These are phyloP conservation scores for Pelmatolapia mariae DNA, from an alignment of 2,113 vertebrate species.

Conservation along the genomic window DNA sequence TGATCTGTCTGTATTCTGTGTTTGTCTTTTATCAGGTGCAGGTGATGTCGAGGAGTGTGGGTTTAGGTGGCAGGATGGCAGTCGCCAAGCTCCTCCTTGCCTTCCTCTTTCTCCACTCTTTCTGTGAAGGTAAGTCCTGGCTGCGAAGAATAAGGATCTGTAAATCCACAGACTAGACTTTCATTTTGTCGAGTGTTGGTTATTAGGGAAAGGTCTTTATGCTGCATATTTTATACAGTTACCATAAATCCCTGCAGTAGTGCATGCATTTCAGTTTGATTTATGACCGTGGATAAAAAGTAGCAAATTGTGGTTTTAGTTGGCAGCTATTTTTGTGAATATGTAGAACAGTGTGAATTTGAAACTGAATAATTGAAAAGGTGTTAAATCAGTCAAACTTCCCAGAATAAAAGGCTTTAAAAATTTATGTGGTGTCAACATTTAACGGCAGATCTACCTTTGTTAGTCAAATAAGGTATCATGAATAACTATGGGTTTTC, in stretches of 20 bases:
- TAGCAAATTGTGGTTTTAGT: neutral
- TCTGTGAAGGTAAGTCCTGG: slow-evolving; percentile 67
- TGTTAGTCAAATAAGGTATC: neutral
- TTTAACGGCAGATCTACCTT: neutral
- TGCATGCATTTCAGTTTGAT: neutral
- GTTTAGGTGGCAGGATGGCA: slow-evolving; percentile 62
- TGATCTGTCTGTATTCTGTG: neutral
- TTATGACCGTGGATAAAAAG: neutral
- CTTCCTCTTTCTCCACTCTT: slow-evolving; percentile 58
- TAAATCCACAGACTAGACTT: neutral
- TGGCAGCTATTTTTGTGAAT: neutral
- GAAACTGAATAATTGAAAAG: neutral
- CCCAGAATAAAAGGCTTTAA: neutral
- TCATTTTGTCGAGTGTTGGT: neutral
- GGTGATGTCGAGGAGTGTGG: slow-evolving; percentile 64
- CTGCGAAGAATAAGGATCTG: neutral
- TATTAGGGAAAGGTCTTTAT: neutral
- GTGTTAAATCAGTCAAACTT: neutral
- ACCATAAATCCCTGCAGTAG: neutral
- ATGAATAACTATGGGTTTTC: neutral
- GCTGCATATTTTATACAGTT: neutral
- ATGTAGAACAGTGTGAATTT: neutral
- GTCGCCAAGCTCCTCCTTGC: slow-evolving; percentile 66
- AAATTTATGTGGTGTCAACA: neutral
- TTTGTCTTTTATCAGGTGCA: slow-evolving; percentile 34